Evolutionary conservation across 2,888 invertebrate species (phyloP), one percentile per base, ranked within the genome.

Genomic region (Periphyllus acericola): DNA sequence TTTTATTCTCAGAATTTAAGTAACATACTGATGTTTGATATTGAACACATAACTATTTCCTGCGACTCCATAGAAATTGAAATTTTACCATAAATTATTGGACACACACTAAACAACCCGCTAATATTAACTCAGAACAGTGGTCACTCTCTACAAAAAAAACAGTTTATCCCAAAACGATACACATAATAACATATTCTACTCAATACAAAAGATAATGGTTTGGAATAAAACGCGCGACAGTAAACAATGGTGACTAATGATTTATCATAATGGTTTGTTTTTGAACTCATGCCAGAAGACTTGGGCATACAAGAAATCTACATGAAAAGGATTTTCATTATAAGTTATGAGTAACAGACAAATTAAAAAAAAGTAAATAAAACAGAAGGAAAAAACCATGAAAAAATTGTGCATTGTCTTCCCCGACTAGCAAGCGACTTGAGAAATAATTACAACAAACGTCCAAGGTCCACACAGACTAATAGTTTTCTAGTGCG

Each of bases 221-320:
- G 21, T 34, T n/a, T n/a, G 29, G 32, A 52, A 29, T 76, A 76
- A 76, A 76, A 52, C 6, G 0, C 8, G 21, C 3, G 4, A 46
- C 17, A 52, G n/a, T 76, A 76, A 76, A 76, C 46, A 32, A 52
- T 75, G 11, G 3, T 40, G n/a, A 46, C 25, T 40, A 55, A 78
- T n/a, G 19, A 78, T 55, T 78, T 32, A 78, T 78, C 52, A 32
- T 78, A 55, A 78, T 55, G 32, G 52, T 19, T 52, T 32, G 8
- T 6, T 78, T 55, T 78, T 78, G 52, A 78, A 78, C 32, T 32
- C 9, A 78, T 55, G 32, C 78, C 55, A 78, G 9, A 52, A 55
- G 29, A 55, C 55, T 55, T 0, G 19, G 19, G 32, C 21, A 78
- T 32, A 55, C 29, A 19, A 34, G 11, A 55, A 32, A 52, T 55